These are phyloP conservation scores for Menura novaehollandiae DNA, from an alignment of 2,113 vertebrate genomes.

Conservation along the genomic window DNA sequence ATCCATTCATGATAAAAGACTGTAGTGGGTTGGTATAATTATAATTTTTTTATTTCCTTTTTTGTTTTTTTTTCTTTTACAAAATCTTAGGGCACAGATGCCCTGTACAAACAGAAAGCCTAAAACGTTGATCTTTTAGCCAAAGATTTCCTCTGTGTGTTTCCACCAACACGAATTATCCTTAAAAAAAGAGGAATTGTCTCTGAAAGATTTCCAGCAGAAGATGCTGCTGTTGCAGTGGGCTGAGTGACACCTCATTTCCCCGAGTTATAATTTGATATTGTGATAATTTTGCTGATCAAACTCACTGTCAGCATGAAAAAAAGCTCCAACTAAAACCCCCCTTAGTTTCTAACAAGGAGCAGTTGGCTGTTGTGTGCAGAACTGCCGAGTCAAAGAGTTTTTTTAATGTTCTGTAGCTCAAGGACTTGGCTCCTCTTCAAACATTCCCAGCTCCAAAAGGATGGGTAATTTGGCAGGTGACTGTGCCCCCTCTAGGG, in stretches of 20 bases:
- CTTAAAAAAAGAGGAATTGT: not conserved
- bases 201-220: not conserved
- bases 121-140: not conserved
- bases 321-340: not conserved
- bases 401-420: not conserved
- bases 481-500: constrained; percentile 47
- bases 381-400: not conserved
- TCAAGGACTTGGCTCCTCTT: constrained; percentile 31
- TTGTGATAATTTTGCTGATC: not conserved
- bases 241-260: not conserved
- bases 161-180: not conserved
- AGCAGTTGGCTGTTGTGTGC: not conserved
- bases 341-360: not conserved
- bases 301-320: not conserved
- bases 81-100: not conserved
- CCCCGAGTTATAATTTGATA: not conserved
- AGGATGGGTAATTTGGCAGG: not conserved
- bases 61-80: not conserved
- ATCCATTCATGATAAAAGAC: not conserved
- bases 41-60: not conserved
- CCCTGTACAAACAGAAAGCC: not conserved
- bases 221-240: not conserved
- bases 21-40: not conserved
- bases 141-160: not conserved
- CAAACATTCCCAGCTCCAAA: not conserved